Base-by-base conservation (phyloP, 2,113 vertebrate genomes). In the Pantherophis guttatus region DNA sequence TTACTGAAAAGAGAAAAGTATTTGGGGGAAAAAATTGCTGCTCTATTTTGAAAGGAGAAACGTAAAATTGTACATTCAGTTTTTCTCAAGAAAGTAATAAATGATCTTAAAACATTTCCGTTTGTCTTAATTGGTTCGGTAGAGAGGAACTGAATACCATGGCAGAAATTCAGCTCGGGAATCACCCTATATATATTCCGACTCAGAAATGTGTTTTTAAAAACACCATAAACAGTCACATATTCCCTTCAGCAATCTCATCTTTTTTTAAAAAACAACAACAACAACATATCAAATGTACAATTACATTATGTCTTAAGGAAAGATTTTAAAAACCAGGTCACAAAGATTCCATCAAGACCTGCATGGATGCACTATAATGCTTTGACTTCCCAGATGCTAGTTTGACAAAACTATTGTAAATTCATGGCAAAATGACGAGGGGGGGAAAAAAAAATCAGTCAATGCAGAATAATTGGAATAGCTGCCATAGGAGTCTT, bases 1-100 rank as follows among this genome's bases (percentile, higher is more conserved):
- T n/a, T 44, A 17, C 9, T 57, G 39, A 58, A 55, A 89, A 58
- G 39, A 57, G 39, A 88, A 94, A 86, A 91, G 8, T n/a, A 55
- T 92, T 94, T 95, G 93, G 93, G 92, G 93, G 93, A 96, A 39
- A 29, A 90, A 65, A 2, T 8, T 94, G 88, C 15, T 54, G 10
- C 48, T 95, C 94, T 90, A 85, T 50, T 57, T 8, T 92, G 13
- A 92, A 89, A 92, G 15, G 50, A 62, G 55, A 89, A 59, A 33
- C 1, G 26, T 29, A 85, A 24, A 86, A 59, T 39, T 58, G 88
- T 48, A 90, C 89, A 39, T 91, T 54, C 95, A 85, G 10, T 94
- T 75, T 29, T 65, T 53, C 53, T 88, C 12, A 57, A 62, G 65
- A 0, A 19, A 95, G 91, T 88, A 95, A 92, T 50, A 91, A 44